A percentile compares a stretch with the other conserved stretches of the same genome.
Evolutionary conservation across 53 echinoderm and acorn worm species (phyloP).

Genomic region (Paracentrotus lividus): DNA sequence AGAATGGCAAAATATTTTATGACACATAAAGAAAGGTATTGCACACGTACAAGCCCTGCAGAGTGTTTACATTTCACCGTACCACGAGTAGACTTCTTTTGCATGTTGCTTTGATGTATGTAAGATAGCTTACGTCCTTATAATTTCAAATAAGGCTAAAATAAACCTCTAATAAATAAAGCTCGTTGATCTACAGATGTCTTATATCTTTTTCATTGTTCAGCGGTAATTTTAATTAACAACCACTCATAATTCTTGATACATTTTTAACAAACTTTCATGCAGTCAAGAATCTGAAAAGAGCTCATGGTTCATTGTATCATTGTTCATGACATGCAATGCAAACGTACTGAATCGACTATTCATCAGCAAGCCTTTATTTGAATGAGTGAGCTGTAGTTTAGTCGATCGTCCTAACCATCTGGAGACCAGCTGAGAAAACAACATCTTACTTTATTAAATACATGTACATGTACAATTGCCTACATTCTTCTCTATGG

Average conservation of each 20-base stretch:
- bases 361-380: neutral
- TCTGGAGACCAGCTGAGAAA: neutral
- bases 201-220: neutral
- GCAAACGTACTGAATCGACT: constrained; percentile 1
- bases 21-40: neutral
- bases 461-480: too few relatives aligned
- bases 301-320: neutral
- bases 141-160: neutral
- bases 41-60: neutral
- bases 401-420: neutral
- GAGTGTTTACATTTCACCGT: neutral
- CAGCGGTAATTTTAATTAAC: neutral
- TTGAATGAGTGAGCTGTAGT: neutral
- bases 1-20: neutral
- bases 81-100: too few relatives aligned
- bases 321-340: constrained; percentile 14
- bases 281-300: too few relatives aligned
- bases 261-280: too few relatives aligned
- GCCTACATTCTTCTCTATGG: neutral
- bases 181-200: neutral
- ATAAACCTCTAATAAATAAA: neutral
- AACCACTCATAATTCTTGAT: too few relatives aligned
- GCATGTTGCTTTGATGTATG: too few relatives aligned
- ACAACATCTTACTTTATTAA: too few relatives aligned
- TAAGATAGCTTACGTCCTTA: too few relatives aligned